A percentile compares a stretch with the other conserved stretches of the same genome.
These are phyloP conservation scores for Trididemnum nubilum DNA, from an alignment of 23 tunicate species.

Conservation along the genomic window DNA sequence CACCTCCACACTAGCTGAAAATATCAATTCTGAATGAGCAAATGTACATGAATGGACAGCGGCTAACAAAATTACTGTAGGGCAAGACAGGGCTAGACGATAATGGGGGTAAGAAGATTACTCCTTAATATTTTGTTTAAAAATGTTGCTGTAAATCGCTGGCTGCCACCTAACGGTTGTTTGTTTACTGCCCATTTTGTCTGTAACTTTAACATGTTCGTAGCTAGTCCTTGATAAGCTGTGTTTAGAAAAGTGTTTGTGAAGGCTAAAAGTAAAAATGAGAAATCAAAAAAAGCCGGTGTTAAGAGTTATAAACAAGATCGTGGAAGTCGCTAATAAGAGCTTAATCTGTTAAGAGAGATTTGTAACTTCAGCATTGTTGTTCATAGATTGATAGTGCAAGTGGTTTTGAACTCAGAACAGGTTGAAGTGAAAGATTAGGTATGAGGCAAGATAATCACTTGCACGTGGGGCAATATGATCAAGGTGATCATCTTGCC, in stretches of 20 bases:
- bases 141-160: too few species aligned
- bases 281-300: not conserved
- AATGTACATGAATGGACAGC: too few species aligned
- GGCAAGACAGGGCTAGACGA: too few species aligned
- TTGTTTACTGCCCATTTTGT: too few species aligned
- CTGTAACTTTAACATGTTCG: not conserved
- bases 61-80: too few species aligned
- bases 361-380: not conserved
- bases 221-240: not conserved
- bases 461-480: constrained; percentile 4
- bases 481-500: not conserved
- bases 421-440: not conserved
- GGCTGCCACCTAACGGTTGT: too few species aligned
- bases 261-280: not conserved
- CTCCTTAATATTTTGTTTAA: too few species aligned
- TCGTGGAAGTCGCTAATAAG: not conserved
- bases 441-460: constrained; percentile 2
- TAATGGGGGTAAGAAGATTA: too few species aligned
- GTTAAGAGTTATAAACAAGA: not conserved
- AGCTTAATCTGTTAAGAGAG: not conserved
- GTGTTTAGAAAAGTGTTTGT: not conserved
- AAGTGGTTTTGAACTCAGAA: not conserved
- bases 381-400: not conserved
- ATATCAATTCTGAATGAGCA: too few species aligned
- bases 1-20: too few species aligned